Conservation (phyloP, 2,797 vertebrate species). For the Champsocephalus esox region DNA sequence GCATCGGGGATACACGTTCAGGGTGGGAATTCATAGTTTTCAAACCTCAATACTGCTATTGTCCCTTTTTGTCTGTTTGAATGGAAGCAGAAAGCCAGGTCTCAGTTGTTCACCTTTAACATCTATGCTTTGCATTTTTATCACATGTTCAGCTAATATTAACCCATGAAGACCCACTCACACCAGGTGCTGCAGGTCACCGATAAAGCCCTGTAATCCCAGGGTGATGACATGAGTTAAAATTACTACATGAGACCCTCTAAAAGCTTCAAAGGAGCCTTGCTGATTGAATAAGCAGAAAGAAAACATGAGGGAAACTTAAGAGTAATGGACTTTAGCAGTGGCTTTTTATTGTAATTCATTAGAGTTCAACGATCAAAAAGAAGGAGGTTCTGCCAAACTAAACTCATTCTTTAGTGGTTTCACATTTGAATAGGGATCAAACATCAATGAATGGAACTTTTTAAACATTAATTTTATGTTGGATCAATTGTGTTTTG, state of each 20-base stretch:
- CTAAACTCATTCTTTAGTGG: conserved; percentile 9
- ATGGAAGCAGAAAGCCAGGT: conserved; percentile 1
- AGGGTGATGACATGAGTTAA: conserved; percentile 49
- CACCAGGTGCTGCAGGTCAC: conserved; percentile 42
- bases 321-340: neutral
- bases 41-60: neutral
- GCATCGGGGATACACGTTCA: conserved; percentile 11
- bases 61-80: conserved; percentile 9
- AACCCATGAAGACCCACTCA: conserved; percentile 19
- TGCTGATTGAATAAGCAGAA: conserved; percentile 17
- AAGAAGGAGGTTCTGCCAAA: neutral
- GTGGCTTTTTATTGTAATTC: conserved; percentile 1
- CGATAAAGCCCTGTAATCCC: conserved; percentile 43
- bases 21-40: conserved; percentile 29
- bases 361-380: conserved; percentile 21
- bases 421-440: conserved; percentile 8
- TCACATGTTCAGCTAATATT: conserved; percentile 29
- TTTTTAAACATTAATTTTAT: neutral
- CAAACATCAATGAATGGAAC: neutral
- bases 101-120: neutral
- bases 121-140: conserved; percentile 12
- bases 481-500: too few species aligned
- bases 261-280: conserved; percentile 42
- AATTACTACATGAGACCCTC: conserved; percentile 42
- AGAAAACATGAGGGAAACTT: conserved; percentile 25